Base-by-base conservation (phyloP, 2,888 invertebrate species). In the Tholera decimalis region DNA sequence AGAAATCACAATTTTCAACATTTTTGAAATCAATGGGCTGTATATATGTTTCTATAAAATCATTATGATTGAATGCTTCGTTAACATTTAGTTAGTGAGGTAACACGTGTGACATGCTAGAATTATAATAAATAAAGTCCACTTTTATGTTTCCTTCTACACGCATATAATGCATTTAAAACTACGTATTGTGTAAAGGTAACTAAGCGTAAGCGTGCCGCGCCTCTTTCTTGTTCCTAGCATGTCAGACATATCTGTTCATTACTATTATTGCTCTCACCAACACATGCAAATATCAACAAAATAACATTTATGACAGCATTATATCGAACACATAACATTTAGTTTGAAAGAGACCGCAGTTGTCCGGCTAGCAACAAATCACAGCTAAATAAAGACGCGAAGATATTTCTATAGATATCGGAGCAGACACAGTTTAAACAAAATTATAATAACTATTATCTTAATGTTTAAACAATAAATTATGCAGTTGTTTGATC, bases 1-100 rank as follows among this genome's bases (percentile, higher is more conserved):
- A 33, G 49, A 28, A 57, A 77, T 79, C 58, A 74, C 74, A 79
- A 59, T 62, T 49, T 47, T 51, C 60, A 79, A 76, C 63, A 37
- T 68, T 67, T 59, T 59, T 74, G 54, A 62, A 61, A 63, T 57
- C 30, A 43, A 69, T 13, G 30, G 30, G 43, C 37, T 59, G 58
- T 26, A 22, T 26, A 33, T 15, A 26, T 39, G 11, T 20, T 2
- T 6, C 35, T 35, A 35, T 15, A 46, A n/a, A n/a, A n/a, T n/a
- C 41, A 44, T 51, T 33, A 59, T 46, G 39, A 73, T 65, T 56
- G 65, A 33, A 65, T 56, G 46, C 35, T 44, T n/a, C 46, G 37
- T 39, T 24, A 56, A 8, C 47, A 60, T 56, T 47, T 56, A 26
- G 24, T 30, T 18, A 28, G 58, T 43, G 51, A 73, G 43, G 2